A percentile compares a stretch with the other conserved stretches of the same genome.
These are phyloP conservation scores for Endomychus coccineus DNA, from an alignment of 2,888 invertebrate species.

Conservation along the genomic window DNA sequence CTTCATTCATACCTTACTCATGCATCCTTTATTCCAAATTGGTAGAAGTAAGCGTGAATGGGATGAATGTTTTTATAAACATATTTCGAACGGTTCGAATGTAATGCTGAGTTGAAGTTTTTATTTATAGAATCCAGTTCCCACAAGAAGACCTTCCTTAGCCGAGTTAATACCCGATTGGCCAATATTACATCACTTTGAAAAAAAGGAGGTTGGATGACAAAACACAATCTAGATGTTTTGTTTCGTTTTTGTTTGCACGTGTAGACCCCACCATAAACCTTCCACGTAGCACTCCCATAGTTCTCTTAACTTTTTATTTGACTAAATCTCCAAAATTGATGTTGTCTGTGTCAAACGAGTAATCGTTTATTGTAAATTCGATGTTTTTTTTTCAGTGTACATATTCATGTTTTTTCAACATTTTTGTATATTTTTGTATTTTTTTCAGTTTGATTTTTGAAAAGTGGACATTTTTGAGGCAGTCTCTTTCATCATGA, in stretches of 20 bases:
- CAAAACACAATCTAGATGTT: conserved; percentile 26
- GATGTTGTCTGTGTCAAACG: conserved; percentile 39
- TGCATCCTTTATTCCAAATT: too few species aligned
- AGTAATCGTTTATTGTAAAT: too few species aligned
- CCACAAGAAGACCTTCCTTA: conserved; percentile 76
- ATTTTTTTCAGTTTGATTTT: conserved; percentile 35
- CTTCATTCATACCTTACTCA: too few species aligned
- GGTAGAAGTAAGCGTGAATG: too few species aligned
- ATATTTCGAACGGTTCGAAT: neutral
- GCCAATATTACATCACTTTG: conserved; percentile 81
- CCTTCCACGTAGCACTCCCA: neutral
- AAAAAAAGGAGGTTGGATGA: conserved; percentile 76
- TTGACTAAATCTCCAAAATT: conserved; percentile 23
- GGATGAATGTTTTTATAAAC: too few species aligned
- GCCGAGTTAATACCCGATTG: conserved; percentile 95
- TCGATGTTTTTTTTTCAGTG: conserved; percentile 6
- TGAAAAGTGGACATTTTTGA: conserved; percentile 34
- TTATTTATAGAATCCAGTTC: conserved; percentile 45
- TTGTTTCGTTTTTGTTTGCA: conserved; percentile 32
- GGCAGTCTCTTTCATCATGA: conserved; percentile 24
- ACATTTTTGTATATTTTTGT: conserved; percentile 27
- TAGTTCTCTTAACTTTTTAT: conserved; percentile 6
- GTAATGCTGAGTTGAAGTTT: conserved; percentile 40
- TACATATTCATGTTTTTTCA: conserved; percentile 26
- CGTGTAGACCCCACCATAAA: conserved; percentile 16